Percentiles rank a stretch among this genome's conserved stretches.
Conservation (phyloP, 2,888 invertebrate genomes). For the Glomeris marginata region DNA sequence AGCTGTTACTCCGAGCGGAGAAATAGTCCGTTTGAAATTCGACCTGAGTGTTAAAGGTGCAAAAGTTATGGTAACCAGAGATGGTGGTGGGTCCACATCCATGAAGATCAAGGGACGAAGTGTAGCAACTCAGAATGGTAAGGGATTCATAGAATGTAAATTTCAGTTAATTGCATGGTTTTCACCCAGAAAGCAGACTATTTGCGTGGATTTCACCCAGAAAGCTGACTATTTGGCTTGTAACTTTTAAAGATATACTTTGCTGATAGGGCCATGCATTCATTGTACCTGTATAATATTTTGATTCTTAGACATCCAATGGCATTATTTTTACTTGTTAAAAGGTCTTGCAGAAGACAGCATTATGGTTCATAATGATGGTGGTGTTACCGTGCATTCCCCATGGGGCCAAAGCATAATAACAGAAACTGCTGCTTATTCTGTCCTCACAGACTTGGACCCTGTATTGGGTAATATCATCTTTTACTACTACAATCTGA, state of each 20-base stretch:
- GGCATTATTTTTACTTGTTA: too few relatives aligned
- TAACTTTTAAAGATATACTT: too few relatives aligned
- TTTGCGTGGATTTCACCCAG: too few relatives aligned
- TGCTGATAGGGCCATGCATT: too few relatives aligned
- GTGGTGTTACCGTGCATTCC: slow-evolving; percentile 60
- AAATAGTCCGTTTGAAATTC: slow-evolving; percentile 71
- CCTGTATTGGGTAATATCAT: slow-evolving; percentile 46
- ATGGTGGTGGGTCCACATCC: slow-evolving; percentile 25
- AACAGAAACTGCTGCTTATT: slow-evolving; percentile 81
- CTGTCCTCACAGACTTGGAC: slow-evolving; percentile 72
- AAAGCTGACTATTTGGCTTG: too few relatives aligned
- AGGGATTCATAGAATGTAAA: slow-evolving; percentile 15
- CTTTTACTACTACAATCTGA: not conserved
- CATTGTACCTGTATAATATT: too few relatives aligned
- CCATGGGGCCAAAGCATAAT: slow-evolving; percentile 79
- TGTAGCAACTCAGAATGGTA: slow-evolving; percentile 57
- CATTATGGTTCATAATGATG: slow-evolving; percentile 38
- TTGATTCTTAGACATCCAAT: not conserved
- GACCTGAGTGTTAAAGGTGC: slow-evolving; percentile 85
- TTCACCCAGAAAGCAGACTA: too few relatives aligned
- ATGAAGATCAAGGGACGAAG: slow-evolving; percentile 77
- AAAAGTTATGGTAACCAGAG: slow-evolving; percentile 62
- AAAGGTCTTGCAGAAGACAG: slow-evolving; percentile 17
- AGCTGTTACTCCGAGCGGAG: slow-evolving; percentile 89
- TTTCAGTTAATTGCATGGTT: not conserved